These are phyloP conservation scores for Scomber scombrus DNA, from an alignment of 2,113 vertebrate species.

Conservation along the genomic window DNA sequence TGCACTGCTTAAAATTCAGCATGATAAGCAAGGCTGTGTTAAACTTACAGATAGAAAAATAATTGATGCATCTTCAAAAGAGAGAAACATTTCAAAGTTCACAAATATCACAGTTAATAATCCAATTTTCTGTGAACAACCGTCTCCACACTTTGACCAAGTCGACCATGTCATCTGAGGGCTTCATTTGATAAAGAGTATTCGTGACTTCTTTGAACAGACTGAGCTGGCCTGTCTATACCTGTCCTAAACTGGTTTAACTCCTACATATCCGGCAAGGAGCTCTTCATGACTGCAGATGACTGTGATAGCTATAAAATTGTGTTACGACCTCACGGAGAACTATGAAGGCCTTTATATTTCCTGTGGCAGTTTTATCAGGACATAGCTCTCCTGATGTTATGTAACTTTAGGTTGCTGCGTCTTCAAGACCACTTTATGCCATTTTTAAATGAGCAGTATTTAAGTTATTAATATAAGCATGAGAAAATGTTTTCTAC, in stretches of 20 bases:
- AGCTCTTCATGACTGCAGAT: slow-evolving; percentile 4
- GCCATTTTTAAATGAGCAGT: not conserved
- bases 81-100: not conserved
- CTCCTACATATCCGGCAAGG: slow-evolving; percentile 33
- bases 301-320: not conserved
- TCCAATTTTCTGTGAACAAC: too few relatives aligned
- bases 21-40: not conserved
- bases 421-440: not conserved
- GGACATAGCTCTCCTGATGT: not conserved
- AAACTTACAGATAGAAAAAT: not conserved
- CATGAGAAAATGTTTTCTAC: not conserved
- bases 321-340: not conserved
- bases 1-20: too few relatives aligned
- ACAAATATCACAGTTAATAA: not conserved
- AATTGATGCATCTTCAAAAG: not conserved
- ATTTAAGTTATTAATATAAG: too few relatives aligned
- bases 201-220: slow-evolving; percentile 50
- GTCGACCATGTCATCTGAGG: slow-evolving; percentile 6
- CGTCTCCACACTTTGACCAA: too few relatives aligned
- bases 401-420: not conserved
- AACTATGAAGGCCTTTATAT: not conserved
- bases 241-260: slow-evolving; percentile 68
- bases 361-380: not conserved
- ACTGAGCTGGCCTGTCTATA: slow-evolving; percentile 61
- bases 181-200: slow-evolving; percentile 34